phyloP scores from a whole-genome alignment of 2,113 vertebrate genomes.

The Oncorhynchus mykiss region DNA sequence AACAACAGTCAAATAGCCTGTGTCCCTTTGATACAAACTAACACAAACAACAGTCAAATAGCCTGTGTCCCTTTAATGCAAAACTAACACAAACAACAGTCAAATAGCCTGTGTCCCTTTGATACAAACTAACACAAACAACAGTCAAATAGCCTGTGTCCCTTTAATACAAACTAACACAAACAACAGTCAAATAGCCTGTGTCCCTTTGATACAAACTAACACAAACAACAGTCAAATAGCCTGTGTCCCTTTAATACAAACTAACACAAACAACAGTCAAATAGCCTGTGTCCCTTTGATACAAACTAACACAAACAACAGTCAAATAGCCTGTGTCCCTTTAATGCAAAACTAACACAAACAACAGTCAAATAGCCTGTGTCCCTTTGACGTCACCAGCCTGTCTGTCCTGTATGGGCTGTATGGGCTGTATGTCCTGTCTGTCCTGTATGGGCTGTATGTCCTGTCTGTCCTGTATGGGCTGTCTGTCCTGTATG shows the following conservation, averaged over 20 bases:
- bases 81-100: slow-evolving; percentile 6
- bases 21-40: not conserved
- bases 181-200: slow-evolving; percentile 10
- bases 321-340: slow-evolving; percentile 2
- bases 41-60: no score
- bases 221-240: no score
- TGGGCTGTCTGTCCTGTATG: no score
- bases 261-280: slow-evolving; percentile 6
- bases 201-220: not conserved
- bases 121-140: not conserved
- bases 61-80: no score
- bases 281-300: not conserved
- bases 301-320: no score
- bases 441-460: not conserved
- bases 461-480: no score
- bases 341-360: not conserved
- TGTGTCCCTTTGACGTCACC: slow-evolving; percentile 3
- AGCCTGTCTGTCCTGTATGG: not conserved
- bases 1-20: slow-evolving; percentile 11
- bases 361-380: slow-evolving; percentile 6
- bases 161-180: slow-evolving; percentile 1
- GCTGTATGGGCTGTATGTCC: not conserved
- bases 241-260: no score
- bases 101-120: slow-evolving; percentile 4
- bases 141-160: no score